Evolutionary conservation across 2,888 invertebrate genomes (phyloP).

Genomic region (Hypercompe scribonia): DNA sequence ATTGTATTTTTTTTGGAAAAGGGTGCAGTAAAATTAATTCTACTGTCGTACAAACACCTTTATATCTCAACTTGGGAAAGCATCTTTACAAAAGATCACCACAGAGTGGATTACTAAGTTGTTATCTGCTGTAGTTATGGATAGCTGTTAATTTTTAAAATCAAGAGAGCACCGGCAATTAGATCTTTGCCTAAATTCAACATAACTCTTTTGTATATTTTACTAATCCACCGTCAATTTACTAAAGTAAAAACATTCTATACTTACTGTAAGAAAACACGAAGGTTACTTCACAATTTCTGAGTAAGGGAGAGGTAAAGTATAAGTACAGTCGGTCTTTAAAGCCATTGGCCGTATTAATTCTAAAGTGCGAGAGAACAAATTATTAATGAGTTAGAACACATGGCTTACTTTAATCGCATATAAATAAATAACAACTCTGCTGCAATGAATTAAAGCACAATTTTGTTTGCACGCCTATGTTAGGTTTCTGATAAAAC

Average conservation of each 20-base stretch:
- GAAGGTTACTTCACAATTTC: background rate
- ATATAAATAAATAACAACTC: background rate
- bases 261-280: background rate
- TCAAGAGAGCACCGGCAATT: no score
- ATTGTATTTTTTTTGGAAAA: background rate
- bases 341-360: background rate
- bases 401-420: background rate
- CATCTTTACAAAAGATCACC: background rate
- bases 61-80: background rate
- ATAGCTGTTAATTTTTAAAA: no score
- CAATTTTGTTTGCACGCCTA: background rate
- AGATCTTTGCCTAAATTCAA: no score
- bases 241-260: background rate
- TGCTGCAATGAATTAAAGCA: background rate
- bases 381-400: background rate
- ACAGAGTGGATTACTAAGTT: background rate
- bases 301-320: background rate
- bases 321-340: background rate
- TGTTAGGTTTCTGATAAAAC: background rate
- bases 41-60: background rate
- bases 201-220: no score
- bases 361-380: background rate
- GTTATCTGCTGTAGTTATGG: background rate
- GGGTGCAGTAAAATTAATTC: background rate
- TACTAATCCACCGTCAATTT: background rate